Evolutionary conservation across 2,888 invertebrate species (phyloP), one percentile per base, ranked within the genome.

Genomic region (Drosophila merina): DNA sequence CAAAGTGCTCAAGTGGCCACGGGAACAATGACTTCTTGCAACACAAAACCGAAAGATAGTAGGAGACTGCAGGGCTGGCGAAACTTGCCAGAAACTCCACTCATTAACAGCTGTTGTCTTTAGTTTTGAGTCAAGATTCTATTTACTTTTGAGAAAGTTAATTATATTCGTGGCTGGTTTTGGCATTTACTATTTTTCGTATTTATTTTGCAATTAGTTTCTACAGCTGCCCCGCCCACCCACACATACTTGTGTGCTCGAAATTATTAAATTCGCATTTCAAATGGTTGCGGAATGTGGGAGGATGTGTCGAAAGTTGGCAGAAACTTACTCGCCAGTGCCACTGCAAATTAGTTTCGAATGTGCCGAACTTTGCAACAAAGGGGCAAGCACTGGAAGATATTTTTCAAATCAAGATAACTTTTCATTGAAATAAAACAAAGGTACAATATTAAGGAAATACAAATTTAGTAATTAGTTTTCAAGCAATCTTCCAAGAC

Each of bases 101-200:
- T 86, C 79, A 82, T 82, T 85, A 84, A 57, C 80, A 86, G 78
- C 82, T 76, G 85, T 82, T 84, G 84, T 86, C 76, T 80, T 76
- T 76, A 71, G 84, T 72, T 81, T 74, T 55, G 62, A 57, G 66
- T 42, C 52, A 67, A 64, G 81, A 81, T 77, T 84, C 72, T 82
- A 72, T 78, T 84, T 82, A 78, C 86, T 84, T 78, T 75, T 64
- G 44, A 64, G 72, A 79, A 81, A 84, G 85, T 84, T 84, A 86
- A 84, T 84, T 86, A 81, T 78, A 70, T 77, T 78, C 58, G 57
- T 64, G 51, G 52, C 63, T 62, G 54, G 55, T 59, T 64, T 62
- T 49, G 55, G 44, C 47, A 48, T 25, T 55, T 36, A 55, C 40
- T 44, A 10, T 51, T 55, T 60, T 36, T 40, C 14, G 44, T 51